Evolutionary conservation across 2,797 vertebrate genomes (phyloP).

Genomic region (Coranthus polyacanthus): DNA sequence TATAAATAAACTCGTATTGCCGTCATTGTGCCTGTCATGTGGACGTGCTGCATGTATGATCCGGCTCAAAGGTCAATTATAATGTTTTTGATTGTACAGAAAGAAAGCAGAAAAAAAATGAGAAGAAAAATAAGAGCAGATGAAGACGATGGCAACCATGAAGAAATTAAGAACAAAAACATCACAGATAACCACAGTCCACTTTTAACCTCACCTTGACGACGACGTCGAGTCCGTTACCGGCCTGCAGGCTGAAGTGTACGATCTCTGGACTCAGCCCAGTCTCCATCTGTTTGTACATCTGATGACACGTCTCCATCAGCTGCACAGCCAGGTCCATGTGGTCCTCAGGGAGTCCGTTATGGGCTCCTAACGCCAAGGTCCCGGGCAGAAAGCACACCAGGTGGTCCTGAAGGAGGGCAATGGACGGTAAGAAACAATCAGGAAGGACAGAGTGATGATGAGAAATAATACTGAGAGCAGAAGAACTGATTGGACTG

Average conservation of each 20-base stretch:
- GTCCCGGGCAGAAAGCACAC: slow-evolving; percentile 98
- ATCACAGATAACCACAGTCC: too few species aligned
- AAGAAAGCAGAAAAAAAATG: too few species aligned
- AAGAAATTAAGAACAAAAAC: too few species aligned
- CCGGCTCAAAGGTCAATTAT: too few species aligned
- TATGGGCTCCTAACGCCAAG: slow-evolving; percentile 92
- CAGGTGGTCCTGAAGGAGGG: slow-evolving; percentile 90
- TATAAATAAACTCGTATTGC: too few species aligned
- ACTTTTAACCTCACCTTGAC: slow-evolving; percentile 93
- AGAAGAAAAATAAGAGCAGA: too few species aligned
- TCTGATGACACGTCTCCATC: slow-evolving; percentile 96
- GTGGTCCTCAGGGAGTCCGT: slow-evolving; percentile 90
- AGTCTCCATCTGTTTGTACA: slow-evolving; percentile 96
- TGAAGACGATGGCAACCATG: too few species aligned
- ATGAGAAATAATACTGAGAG: too few species aligned
- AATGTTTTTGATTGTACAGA: too few species aligned
- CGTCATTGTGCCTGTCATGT: too few species aligned
- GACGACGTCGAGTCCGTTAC: slow-evolving; percentile 85
- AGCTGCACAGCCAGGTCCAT: slow-evolving; percentile 92
- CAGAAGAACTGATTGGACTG: slow-evolving; percentile 1
- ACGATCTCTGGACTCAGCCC: slow-evolving; percentile 96
- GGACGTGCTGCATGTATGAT: too few species aligned
- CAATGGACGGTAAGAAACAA: slow-evolving; percentile 4
- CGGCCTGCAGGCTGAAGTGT: slow-evolving; percentile 89
- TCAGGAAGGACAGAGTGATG: too few species aligned